A percentile compares a stretch with the other conserved stretches of the same genome.
Conservation (phyloP, 1,140 invertebrate species). For the Diploscapter pachys region DNA sequence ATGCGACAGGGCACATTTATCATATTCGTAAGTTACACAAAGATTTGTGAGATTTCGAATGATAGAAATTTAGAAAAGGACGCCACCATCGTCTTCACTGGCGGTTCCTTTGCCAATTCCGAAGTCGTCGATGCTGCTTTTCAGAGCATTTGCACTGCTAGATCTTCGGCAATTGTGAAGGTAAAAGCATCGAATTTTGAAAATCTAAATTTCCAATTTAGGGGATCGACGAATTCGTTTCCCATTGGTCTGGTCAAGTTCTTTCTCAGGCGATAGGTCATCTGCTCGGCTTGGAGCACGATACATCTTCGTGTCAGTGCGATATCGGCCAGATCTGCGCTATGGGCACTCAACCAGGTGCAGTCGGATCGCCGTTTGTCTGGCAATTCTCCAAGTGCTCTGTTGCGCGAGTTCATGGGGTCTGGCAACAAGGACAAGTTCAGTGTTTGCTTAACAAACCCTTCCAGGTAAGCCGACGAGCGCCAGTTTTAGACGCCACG, state of each 20-base stretch:
- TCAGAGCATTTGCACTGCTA: slow-evolving; percentile 48
- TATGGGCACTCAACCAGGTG: slow-evolving; percentile 50
- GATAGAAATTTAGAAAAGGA: slow-evolving; percentile 38
- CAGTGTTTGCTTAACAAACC: slow-evolving; percentile 54
- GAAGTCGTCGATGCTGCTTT: slow-evolving; percentile 48
- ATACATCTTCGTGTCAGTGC: slow-evolving; percentile 49
- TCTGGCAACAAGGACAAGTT: slow-evolving; percentile 49
- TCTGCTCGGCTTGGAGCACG: slow-evolving; percentile 55
- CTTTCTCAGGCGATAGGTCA: slow-evolving; percentile 53
- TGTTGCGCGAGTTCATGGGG: slow-evolving; percentile 48
- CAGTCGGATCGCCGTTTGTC: slow-evolving; percentile 42
- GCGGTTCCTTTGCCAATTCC: slow-evolving; percentile 43
- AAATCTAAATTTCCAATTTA: slow-evolving; percentile 36
- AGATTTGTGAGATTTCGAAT: neutral
- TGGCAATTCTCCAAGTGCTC: slow-evolving; percentile 58
- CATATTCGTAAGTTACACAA: slow-evolving; percentile 33
- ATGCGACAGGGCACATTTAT: slow-evolving; percentile 54
- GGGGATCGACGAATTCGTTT: slow-evolving; percentile 43
- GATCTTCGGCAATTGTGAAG: slow-evolving; percentile 51
- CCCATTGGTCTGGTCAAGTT: slow-evolving; percentile 45
- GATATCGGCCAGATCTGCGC: slow-evolving; percentile 43
- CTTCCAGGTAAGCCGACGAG: slow-evolving; percentile 45
- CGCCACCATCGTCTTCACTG: slow-evolving; percentile 52
- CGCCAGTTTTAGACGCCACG: neutral
- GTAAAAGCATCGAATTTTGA: slow-evolving; percentile 30